Evolutionary conservation across 2,113 vertebrate species (phyloP).

Genomic region (Sturnira hondurensis): DNA sequence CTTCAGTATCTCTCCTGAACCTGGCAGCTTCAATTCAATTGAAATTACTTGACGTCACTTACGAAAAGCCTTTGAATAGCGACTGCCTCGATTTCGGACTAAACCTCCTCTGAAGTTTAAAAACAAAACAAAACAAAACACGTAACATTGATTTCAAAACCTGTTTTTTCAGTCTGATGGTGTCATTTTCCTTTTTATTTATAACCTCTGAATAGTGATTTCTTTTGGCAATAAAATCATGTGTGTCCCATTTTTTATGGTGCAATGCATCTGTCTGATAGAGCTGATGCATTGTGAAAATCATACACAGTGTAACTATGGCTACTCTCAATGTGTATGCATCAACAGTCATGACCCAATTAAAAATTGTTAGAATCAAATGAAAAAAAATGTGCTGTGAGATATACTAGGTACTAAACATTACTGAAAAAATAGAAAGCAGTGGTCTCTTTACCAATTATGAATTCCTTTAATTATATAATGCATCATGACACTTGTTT

Average conservation of each 20-base stretch:
- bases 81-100: background rate
- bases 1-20: slow-evolving; percentile 27
- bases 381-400: background rate
- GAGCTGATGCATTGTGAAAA: background rate
- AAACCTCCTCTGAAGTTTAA: background rate
- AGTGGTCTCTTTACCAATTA: background rate
- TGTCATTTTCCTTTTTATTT: slow-evolving; percentile 13
- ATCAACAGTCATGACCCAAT: background rate
- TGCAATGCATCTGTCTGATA: background rate
- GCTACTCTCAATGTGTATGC: background rate
- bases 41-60: slow-evolving; percentile 6
- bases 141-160: background rate
- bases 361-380: background rate
- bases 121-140: background rate
- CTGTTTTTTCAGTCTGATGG: background rate
- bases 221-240: background rate
- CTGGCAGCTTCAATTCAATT: background rate
- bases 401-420: background rate
- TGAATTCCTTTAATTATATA: background rate
- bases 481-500: background rate
- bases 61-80: slow-evolving; percentile 44
- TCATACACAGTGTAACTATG: background rate
- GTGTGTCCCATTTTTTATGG: background rate
- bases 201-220: background rate
- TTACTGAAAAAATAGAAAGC: background rate